phyloP scores from a whole-genome alignment of 2,113 vertebrate species.

The Galemys pyrenaicus region DNA sequence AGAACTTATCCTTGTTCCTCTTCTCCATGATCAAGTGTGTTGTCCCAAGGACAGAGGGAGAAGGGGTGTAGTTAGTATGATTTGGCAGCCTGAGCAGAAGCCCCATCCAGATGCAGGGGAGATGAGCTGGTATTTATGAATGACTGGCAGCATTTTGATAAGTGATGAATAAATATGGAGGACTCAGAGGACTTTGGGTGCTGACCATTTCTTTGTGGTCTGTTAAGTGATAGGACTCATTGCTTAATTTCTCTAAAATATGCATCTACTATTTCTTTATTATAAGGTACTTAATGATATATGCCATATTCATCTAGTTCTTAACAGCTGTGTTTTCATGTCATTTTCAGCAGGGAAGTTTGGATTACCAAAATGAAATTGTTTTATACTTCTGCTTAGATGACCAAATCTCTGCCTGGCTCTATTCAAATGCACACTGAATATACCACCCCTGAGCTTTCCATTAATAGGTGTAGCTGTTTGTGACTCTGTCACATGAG shows the following conservation, averaged over 20 bases:
- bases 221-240: constrained; percentile 85
- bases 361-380: not conserved
- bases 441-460: not conserved
- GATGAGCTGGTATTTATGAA: constrained; percentile 90
- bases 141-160: constrained; percentile 92
- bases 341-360: not conserved
- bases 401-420: not conserved
- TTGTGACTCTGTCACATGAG: accelerated
- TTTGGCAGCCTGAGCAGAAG: constrained; percentile 80
- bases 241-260: constrained; percentile 67
- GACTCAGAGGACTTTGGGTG: constrained; percentile 78
- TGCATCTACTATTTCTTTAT: not conserved
- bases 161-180: constrained; percentile 87
- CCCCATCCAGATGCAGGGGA: constrained; percentile 87
- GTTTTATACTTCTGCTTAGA: not conserved
- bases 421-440: not conserved
- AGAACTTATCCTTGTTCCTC: constrained; percentile 72
- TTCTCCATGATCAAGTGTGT: not conserved
- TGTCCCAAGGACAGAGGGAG: constrained; percentile 71
- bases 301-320: not conserved
- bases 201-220: constrained; percentile 86
- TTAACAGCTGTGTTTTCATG: not conserved
- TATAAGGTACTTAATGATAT: not conserved
- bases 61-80: constrained; percentile 81
- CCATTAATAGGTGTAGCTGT: too few relatives aligned